Evolutionary conservation across 2,888 invertebrate genomes (phyloP).

Genomic region (Conchocele bisecta): DNA sequence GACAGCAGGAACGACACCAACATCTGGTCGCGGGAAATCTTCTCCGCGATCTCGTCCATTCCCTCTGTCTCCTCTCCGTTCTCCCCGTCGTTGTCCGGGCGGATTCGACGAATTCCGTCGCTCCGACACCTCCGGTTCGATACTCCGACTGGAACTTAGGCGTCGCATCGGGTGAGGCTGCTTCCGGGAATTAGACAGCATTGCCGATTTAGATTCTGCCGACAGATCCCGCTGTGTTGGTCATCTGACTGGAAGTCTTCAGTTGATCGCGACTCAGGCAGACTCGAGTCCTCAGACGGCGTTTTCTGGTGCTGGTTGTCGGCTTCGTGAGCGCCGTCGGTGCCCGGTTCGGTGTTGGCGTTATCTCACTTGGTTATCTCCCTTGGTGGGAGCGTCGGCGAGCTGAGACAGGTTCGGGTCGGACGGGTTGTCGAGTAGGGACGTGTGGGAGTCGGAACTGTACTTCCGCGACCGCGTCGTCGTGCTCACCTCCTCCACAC

Average conservation of each 20-base stretch:
- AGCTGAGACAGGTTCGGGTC: constrained; percentile 31
- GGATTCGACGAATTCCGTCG: too few species aligned
- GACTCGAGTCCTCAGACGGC: constrained; percentile 72
- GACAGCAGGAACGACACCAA: too few species aligned
- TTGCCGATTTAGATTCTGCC: constrained; percentile 72
- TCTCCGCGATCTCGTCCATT: too few species aligned
- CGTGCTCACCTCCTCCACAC: constrained; percentile 62
- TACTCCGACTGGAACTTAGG: constrained; percentile 57
- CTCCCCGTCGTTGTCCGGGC: too few species aligned
- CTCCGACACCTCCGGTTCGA: too few species aligned
- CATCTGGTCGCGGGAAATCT: too few species aligned
- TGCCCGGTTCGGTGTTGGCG: too few species aligned
- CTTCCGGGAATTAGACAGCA: constrained; percentile 73
- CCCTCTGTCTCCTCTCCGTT: too few species aligned
- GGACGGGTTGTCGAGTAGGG: constrained; percentile 52
- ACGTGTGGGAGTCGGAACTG: constrained; percentile 72
- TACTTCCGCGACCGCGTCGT: constrained; percentile 71
- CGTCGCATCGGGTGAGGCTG: constrained; percentile 78
- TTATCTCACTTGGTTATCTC: constrained; percentile 32
- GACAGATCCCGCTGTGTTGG: constrained; percentile 64
- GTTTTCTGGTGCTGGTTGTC: constrained; percentile 47
- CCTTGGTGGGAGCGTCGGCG: too few species aligned
- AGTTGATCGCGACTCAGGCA: constrained; percentile 73
- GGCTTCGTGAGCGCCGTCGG: too few species aligned
- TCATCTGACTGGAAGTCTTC: constrained; percentile 61